Percentiles rank a stretch among this genome's conserved stretches.
These are phyloP conservation scores for Idaea dimidiata DNA, from an alignment of 2,888 invertebrate species.

Conservation along the genomic window DNA sequence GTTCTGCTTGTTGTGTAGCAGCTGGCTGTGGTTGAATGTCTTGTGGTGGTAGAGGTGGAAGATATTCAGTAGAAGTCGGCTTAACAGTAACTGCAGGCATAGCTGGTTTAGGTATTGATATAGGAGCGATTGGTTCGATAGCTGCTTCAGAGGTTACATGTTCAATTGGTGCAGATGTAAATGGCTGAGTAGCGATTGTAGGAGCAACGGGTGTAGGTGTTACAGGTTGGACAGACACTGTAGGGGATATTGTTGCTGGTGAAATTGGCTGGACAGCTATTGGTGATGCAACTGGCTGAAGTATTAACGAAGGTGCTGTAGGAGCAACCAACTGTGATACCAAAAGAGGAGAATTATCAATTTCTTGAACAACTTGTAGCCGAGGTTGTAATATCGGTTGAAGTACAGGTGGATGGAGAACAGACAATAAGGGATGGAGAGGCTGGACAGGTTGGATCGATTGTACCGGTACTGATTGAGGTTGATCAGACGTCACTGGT, in stretches of 20 bases:
- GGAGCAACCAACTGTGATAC: neutral
- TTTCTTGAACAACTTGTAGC: neutral
- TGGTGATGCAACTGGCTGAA: neutral
- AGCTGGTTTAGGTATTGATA: neutral
- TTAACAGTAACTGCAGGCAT: neutral
- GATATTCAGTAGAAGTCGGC: neutral
- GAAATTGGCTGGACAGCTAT: neutral
- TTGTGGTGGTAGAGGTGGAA: neutral
- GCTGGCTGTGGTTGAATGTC: neutral
- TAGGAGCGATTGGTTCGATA: neutral
- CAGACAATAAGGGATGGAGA: neutral
- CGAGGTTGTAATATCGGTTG: conserved; percentile 2
- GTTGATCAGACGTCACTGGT: neutral
- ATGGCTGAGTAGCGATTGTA: neutral
- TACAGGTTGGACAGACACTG: neutral
- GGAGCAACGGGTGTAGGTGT: neutral
- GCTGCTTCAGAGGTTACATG: neutral
- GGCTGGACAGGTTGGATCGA: neutral
- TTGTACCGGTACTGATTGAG: neutral
- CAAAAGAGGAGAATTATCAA: neutral
- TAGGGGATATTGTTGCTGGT: neutral
- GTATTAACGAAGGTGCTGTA: neutral
- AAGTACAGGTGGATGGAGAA: neutral
- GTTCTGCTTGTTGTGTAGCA: neutral
- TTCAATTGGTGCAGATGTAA: neutral